phyloP scores from a whole-genome alignment of 2,888 invertebrate species.

The Drosophila melanosoma region DNA sequence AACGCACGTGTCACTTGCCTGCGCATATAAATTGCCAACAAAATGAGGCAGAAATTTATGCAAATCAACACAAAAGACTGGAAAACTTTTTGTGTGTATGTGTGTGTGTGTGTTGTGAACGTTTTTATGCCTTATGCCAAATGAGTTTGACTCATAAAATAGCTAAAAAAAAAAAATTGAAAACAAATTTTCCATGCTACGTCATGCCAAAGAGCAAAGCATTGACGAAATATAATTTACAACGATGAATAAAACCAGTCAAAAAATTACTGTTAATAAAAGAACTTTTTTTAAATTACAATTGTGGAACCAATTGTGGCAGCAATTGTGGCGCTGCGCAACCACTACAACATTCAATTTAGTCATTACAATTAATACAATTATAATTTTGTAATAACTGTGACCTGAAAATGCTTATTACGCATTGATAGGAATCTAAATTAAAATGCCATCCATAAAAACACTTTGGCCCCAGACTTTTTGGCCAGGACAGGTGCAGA shows the following conservation, averaged over 20 bases:
- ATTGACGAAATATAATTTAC: background rate
- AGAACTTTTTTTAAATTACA: conserved; percentile 7
- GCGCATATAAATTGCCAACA: conserved; percentile 73
- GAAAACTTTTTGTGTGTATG: conserved; percentile 7
- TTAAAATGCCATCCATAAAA: conserved; percentile 79
- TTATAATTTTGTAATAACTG: conserved; percentile 59
- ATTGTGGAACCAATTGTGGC: conserved; percentile 3
- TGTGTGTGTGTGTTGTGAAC: background rate
- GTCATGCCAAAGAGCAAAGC: background rate
- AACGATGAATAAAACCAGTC: background rate
- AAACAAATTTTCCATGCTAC: conserved; percentile 49
- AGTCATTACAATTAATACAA: conserved; percentile 35
- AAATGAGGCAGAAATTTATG: conserved; percentile 73
- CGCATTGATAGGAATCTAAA: conserved; percentile 77
- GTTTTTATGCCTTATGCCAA: conserved; percentile 10
- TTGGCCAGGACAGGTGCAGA: conserved; percentile 45
- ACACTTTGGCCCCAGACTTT: conserved; percentile 55
- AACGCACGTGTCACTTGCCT: conserved; percentile 68
- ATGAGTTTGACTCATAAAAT: conserved; percentile 37
- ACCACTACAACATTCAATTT: conserved; percentile 20
- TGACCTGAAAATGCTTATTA: conserved; percentile 72
- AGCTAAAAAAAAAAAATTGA: conserved; percentile 43
- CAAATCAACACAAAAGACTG: conserved; percentile 48
- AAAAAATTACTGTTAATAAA: background rate
- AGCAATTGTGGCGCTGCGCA: conserved; percentile 6